Conservation (phyloP, 2,113 vertebrate genomes). For the Protobothrops flavoviridis region DNA sequence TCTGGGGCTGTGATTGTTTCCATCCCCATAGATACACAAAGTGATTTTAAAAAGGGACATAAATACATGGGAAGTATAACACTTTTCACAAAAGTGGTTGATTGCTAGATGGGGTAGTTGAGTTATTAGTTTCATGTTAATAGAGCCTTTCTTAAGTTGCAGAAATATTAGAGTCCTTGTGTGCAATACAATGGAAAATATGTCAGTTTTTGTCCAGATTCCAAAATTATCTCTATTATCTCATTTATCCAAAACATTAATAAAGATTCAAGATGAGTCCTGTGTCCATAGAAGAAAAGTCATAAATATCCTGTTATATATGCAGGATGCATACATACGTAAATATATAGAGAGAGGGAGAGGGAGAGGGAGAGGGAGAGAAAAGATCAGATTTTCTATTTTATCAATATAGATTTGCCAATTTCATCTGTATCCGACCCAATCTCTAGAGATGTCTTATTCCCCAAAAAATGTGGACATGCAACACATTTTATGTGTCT, state of each 20-base stretch:
- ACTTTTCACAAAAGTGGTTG: not conserved
- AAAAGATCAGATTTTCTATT: not conserved
- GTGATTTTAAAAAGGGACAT: not conserved
- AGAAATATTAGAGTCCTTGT: not conserved
- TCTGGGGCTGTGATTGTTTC: not conserved
- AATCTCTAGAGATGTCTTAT: not conserved
- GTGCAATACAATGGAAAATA: not conserved
- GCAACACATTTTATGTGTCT: not conserved
- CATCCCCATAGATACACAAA: not conserved
- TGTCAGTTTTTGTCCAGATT: not conserved
- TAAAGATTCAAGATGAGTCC: not conserved
- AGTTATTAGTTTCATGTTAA: not conserved
- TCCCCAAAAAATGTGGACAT: not conserved
- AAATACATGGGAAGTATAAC: not conserved
- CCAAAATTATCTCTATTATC: not conserved
- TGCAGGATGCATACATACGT: not conserved
- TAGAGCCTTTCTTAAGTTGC: not conserved
- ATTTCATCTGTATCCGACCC: not conserved
- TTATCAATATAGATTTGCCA: not conserved
- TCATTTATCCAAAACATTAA: not conserved
- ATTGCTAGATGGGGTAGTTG: not conserved
- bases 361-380: not conserved
- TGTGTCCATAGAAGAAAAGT: not conserved
- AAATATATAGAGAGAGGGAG: not conserved
- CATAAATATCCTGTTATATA: not conserved